Evolutionary conservation across 2,888 invertebrate species (phyloP), one percentile per base, ranked within the genome.

Genomic region (Lasioglossum figueresi): DNA sequence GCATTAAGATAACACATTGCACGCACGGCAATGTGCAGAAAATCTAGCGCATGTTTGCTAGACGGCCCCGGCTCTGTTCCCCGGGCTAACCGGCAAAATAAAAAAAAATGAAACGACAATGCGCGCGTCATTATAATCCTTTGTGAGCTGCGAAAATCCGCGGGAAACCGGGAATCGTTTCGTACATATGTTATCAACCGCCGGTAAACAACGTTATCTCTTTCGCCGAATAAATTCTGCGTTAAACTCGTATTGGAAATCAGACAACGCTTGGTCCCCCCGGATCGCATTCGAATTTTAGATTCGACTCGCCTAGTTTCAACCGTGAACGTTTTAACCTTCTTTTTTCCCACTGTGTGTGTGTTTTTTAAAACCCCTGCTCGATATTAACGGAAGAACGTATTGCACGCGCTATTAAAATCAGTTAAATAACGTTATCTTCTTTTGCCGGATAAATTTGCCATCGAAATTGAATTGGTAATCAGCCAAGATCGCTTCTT

Each of bases 171-270:
- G 37, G 40, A 73, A 63, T 66, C 76, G 45, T 70, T 59, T 27
- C 72, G 37, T 40, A 78, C 56, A 66, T 81, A 77, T 70, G 82
- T 86, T 89, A 89, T 87, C 86, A 82, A 82, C 82, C 40, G 16
- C 68, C 84, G 81, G 85, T 88, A 89, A 88, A 89, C 82, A 88
- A 76, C 82, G 86, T 88, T 89, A 89, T 88, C 88, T 89, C 83
- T 85, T 84, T 85, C 74, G 40, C 37, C 74, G 68, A 72, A 79
- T 85, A 89, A 90, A 91, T 87, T 79, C 84, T 48, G 63, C 34
- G 73, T 66, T 79, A 85, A 88, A 88, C 84, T 83, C 83, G 81
- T 75, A 52, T 16, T 23, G 77, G 82, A 43, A 82, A 77, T 59
- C 76, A 71, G 63, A 80, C 79, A 74, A 40, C 34, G 66, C 73